Base-by-base conservation (phyloP, 2,888 invertebrate genomes). In the Schizaphis graminum region DNA sequence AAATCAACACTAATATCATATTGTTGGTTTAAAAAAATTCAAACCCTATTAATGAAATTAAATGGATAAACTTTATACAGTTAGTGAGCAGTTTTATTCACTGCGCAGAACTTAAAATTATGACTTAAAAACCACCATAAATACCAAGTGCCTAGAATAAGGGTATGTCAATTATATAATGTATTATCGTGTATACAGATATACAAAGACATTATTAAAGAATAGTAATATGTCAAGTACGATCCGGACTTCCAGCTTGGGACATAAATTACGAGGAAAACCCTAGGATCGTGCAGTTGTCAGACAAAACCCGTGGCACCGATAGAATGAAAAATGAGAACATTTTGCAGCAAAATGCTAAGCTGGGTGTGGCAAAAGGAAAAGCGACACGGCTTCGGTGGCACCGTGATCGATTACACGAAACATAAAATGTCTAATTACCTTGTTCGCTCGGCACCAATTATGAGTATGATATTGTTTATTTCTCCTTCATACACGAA, bases 381-480 rank as follows among this genome's bases (percentile, higher is more conserved):
- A 41, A 44, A 44, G 28, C 86, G 86, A 44, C 86, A 47, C 44
- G 44, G 28, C 47, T 35, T 49, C 47, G 16, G 44, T 28, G 44
- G 28, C 56, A 13, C 41, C 26, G n/a, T 16, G 24, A 89, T 41
- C 41, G 35, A 89, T 89, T 89, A 44, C 41, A 26, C 56, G 26
- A 35, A 89, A 44, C 41, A 57, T 28, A 47, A 86, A 86, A 86
- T 47, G n/a, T 86, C 28, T 24, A 88, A 44, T 61, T 90, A 90
- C 90, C 90, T 90, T 3, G 49, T 28, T 67, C n/a, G 11, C 35
- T 87, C 61, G 47, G 57, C 47, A 47, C 57, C 89, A 77, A 77
- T 35, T 35, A 77, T 35, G 67, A 90, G n/a, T 61, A n/a, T 11
- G 24, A 47, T 47, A 28, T n/a, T 24, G 90, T 90, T 90, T 89